A percentile compares a stretch with the other conserved stretches of the same genome.
Evolutionary conservation across 2,113 vertebrate genomes (phyloP).

Genomic region (Leucoraja erinaceus): DNA sequence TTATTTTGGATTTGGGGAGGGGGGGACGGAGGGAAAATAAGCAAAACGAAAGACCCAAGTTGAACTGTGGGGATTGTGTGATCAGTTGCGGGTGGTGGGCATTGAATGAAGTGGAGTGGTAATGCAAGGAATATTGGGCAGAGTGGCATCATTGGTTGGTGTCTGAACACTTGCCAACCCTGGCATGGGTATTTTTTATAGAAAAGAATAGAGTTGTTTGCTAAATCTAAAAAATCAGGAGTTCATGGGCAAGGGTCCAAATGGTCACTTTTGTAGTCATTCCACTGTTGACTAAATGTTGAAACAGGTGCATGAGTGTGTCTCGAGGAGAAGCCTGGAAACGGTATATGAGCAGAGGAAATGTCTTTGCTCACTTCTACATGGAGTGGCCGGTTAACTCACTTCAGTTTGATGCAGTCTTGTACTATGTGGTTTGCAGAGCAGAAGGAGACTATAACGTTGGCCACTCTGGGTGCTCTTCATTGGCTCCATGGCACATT

Average conservation of each 20-base stretch:
- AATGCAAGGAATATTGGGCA: background rate
- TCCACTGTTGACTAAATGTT: conserved; percentile 18
- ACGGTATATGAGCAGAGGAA: background rate
- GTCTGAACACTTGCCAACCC: background rate
- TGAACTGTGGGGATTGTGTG: background rate
- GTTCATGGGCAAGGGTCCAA: background rate
- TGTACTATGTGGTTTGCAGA: background rate
- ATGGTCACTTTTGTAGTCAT: background rate
- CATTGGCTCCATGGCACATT: background rate
- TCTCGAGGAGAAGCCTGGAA: background rate
- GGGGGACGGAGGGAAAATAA: background rate
- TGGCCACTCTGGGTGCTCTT: background rate
- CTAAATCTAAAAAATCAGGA: conserved; percentile 13
- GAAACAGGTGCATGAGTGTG: background rate
- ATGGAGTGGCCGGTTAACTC: background rate
- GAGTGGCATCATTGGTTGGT: background rate
- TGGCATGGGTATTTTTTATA: background rate
- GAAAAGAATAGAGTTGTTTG: background rate
- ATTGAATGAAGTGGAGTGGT: background rate
- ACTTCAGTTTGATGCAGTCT: background rate
- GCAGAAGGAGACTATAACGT: background rate
- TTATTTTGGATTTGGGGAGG: too few relatives aligned
- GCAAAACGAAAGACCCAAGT: background rate
- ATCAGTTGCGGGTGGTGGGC: background rate
- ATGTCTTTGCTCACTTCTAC: background rate